Evolutionary conservation across 2,113 vertebrate genomes (phyloP).

Genomic region (Herpetotheres cachinnans): DNA sequence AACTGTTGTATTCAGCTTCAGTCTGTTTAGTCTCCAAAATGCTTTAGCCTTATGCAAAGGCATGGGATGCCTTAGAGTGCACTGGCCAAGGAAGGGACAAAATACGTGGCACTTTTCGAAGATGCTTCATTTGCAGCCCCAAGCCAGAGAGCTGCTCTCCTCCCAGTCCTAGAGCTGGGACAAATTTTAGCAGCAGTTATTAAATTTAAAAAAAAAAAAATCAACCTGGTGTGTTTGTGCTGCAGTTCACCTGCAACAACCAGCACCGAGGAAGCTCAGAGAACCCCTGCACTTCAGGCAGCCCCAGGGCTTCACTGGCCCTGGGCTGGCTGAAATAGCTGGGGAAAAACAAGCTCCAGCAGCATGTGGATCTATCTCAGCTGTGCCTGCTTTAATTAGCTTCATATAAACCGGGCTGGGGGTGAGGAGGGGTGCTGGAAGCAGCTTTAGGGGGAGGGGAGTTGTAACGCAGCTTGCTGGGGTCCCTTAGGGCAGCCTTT

Average conservation of each 20-base stretch:
- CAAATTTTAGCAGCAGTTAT: neutral
- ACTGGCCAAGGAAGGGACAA: neutral
- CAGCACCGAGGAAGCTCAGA: rapidly evolving
- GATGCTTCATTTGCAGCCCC: neutral
- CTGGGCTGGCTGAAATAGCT: neutral
- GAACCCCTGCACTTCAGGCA: rapidly evolving
- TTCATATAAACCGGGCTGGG: neutral
- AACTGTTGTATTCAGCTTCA: neutral
- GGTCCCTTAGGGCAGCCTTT: neutral
- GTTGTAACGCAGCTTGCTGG: rapidly evolving
- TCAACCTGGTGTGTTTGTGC: neutral
- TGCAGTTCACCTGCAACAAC: neutral
- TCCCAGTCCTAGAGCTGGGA: too few relatives aligned
- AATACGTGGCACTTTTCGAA: neutral
- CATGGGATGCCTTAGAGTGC: rapidly evolving
- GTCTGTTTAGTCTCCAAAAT: neutral
- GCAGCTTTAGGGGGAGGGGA: neutral
- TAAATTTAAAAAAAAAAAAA: neutral
- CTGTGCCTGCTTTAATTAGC: neutral
- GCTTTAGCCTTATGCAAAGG: neutral
- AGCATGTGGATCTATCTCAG: rapidly evolving
- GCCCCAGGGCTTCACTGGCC: neutral
- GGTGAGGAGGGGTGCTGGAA: too few relatives aligned
- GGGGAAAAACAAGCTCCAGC: too few relatives aligned
- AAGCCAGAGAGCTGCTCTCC: neutral